Evolutionary conservation across 2,113 vertebrate genomes (phyloP).

Genomic region (Psilopogon haemacephalus): DNA sequence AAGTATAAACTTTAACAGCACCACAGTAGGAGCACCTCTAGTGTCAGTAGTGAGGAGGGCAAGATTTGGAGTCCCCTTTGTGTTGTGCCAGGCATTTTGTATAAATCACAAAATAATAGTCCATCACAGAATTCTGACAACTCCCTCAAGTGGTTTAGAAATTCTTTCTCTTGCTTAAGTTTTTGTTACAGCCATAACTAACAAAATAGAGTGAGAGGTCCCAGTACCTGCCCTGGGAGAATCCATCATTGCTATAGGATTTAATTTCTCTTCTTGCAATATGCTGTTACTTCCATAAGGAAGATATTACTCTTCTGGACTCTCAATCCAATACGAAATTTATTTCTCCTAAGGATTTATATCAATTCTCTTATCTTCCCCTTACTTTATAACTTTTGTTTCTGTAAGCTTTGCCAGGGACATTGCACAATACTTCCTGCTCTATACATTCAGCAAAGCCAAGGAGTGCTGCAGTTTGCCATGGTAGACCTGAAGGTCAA

Average conservation of each 20-base stretch:
- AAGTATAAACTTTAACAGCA: neutral
- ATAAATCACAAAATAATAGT: neutral
- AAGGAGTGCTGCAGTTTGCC: neutral
- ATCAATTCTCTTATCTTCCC: neutral
- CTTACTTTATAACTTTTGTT: slow-evolving; percentile 14
- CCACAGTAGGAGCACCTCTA: neutral
- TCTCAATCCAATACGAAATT: neutral
- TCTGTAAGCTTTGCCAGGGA: neutral
- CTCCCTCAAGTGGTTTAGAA: neutral
- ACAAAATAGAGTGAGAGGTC: neutral
- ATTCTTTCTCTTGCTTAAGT: neutral
- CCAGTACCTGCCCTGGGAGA: neutral
- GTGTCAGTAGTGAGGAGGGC: neutral
- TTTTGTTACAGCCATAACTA: neutral
- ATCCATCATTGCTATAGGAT: neutral
- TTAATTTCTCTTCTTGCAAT: neutral
- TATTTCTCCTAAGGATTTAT: neutral
- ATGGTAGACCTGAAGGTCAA: too few species aligned
- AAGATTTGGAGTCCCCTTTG: neutral
- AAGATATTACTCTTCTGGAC: neutral
- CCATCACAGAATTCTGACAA: neutral
- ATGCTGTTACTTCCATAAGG: neutral
- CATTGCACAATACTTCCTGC: slow-evolving; percentile 18
- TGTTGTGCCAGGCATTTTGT: neutral
- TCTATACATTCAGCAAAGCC: neutral